Percentiles rank a stretch among this genome's conserved stretches.
Conservation (phyloP, 2,797 vertebrate species). For the Odontamblyopus lacepedii region DNA sequence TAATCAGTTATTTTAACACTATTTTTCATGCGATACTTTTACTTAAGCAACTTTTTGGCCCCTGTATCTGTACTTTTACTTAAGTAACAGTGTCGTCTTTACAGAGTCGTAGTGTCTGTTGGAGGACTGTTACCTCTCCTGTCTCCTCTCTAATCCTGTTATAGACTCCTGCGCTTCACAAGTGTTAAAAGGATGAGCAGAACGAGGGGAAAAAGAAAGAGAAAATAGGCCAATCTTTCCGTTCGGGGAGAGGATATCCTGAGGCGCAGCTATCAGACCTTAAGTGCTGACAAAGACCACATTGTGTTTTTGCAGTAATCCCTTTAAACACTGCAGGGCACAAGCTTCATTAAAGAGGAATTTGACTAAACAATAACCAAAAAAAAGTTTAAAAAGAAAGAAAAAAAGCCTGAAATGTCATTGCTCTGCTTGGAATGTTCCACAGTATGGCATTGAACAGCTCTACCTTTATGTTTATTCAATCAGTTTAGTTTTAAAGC, state of each 20-base stretch:
- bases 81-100: too few species aligned
- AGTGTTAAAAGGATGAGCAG: constrained; percentile 75
- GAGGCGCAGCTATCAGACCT: constrained; percentile 81
- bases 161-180: constrained; percentile 48
- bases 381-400: too few species aligned
- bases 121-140: background rate
- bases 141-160: constrained; percentile 60
- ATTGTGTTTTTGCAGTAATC: constrained; percentile 81
- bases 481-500: too few species aligned
- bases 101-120: background rate
- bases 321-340: constrained; percentile 75
- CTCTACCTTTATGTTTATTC: too few species aligned
- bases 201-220: constrained; percentile 40
- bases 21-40: too few species aligned
- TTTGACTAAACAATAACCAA: too few species aligned
- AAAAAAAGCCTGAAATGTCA: too few species aligned
- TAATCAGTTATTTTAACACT: too few species aligned
- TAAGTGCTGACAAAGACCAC: constrained; percentile 86
- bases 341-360: constrained; percentile 38
- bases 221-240: constrained; percentile 76
- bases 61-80: too few species aligned
- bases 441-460: too few species aligned
- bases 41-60: too few species aligned
- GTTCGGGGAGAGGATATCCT: constrained; percentile 84
- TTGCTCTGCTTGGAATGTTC: too few species aligned